These are phyloP conservation scores for Podarcis lilfordi DNA, from an alignment of 2,797 vertebrate genomes.

Conservation along the genomic window DNA sequence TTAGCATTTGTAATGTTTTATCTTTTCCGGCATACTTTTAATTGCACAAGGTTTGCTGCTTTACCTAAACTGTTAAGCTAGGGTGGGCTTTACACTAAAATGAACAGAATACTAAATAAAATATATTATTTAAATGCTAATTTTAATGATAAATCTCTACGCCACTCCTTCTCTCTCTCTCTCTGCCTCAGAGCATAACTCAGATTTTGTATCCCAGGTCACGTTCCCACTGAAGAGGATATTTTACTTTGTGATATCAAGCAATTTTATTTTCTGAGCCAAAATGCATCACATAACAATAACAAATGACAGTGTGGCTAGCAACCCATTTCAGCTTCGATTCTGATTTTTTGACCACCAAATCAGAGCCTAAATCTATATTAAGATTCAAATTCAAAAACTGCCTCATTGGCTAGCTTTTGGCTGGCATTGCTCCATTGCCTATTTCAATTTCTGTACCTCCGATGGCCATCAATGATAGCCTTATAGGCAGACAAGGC, in stretches of 20 bases:
- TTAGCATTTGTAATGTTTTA: not conserved
- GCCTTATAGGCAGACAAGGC: slow-evolving; percentile 19
- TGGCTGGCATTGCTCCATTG: not conserved
- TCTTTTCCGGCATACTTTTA: not conserved
- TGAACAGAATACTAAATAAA: not conserved
- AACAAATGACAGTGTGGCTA: not conserved
- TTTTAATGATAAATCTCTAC: not conserved
- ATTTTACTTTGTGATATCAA: not conserved
- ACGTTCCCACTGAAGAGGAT: not conserved
- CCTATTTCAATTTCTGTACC: not conserved
- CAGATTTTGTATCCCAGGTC: not conserved
- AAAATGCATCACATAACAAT: not conserved
- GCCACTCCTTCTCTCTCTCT: too few relatives aligned
- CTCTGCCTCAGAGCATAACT: too few relatives aligned
- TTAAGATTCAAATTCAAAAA: slow-evolving; percentile 25
- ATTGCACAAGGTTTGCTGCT: not conserved
- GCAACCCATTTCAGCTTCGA: not conserved
- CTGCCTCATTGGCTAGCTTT: slow-evolving; percentile 8
- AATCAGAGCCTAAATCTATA: slow-evolving; percentile 10
- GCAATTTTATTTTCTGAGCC: not conserved
- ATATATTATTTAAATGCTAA: not conserved
- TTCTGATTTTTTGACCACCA: not conserved
- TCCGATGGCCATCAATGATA: slow-evolving; percentile 29
- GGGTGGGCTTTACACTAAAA: not conserved
- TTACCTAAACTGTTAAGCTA: not conserved